Conservation (phyloP, 2,113 vertebrate species). For the Artemisiospiza belli region DNA sequence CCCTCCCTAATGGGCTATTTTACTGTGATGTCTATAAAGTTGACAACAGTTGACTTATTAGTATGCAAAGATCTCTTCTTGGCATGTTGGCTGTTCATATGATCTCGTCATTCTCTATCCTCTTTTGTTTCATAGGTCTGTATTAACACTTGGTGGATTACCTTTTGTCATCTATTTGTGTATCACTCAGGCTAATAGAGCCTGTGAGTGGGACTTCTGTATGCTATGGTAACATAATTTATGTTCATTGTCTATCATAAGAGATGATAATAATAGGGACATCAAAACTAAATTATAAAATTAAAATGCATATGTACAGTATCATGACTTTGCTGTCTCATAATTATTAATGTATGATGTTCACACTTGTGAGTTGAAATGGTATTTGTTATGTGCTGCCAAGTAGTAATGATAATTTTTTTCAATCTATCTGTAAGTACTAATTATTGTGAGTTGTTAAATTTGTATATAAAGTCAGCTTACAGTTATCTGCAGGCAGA, state of each 20-base stretch:
- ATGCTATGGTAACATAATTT: conserved; percentile 1
- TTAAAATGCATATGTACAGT: background rate
- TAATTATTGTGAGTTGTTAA: conserved; percentile 30
- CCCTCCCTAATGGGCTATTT: background rate
- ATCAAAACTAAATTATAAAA: conserved; percentile 20
- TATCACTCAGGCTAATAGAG: background rate
- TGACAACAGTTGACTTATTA: background rate
- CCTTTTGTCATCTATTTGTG: background rate
- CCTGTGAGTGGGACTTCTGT: background rate
- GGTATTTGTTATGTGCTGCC: conserved; percentile 9
- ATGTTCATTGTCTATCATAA: background rate
- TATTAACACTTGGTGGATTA: background rate
- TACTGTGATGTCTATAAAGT: background rate
- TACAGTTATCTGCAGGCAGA: conserved; percentile 41
- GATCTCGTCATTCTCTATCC: background rate
- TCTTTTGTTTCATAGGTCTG: background rate
- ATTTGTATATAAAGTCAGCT: conserved; percentile 4
- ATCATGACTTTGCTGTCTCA: background rate
- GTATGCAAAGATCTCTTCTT: background rate
- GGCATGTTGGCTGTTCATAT: background rate
- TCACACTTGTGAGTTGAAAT: background rate
- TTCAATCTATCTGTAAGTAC: background rate
- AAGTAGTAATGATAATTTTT: background rate
- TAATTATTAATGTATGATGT: background rate
- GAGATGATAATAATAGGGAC: background rate